These are phyloP conservation scores for Typhlichthys subterraneus DNA, from an alignment of 2,797 vertebrate genomes.

Conservation along the genomic window DNA sequence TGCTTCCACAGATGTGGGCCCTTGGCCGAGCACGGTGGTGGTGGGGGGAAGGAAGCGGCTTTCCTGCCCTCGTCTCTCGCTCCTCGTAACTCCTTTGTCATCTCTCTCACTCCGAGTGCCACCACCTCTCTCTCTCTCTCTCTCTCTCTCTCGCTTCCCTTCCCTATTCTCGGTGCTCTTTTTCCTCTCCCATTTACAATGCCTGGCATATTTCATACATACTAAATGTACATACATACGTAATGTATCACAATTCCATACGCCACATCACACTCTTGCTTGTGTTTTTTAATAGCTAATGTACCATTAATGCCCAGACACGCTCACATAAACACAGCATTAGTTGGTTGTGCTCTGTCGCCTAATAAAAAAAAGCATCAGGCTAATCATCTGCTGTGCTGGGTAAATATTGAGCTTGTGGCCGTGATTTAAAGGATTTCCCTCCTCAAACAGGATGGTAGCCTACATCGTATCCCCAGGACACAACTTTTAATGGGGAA, in stretches of 20 bases:
- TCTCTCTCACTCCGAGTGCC: not conserved
- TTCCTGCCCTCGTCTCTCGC: constrained; percentile 50
- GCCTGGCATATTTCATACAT: not conserved
- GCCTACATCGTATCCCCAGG: not conserved
- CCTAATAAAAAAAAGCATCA: constrained; percentile 14
- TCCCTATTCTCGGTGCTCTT: constrained; percentile 1
- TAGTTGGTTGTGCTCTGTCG: constrained; percentile 16
- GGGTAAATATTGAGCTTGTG: constrained; percentile 55
- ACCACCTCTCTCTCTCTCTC: constrained; percentile 2
- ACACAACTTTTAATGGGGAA: constrained; percentile 20
- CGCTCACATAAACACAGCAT: constrained; percentile 46
- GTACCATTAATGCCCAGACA: constrained; percentile 51
- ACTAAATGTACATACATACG: not conserved
- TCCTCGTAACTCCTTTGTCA: constrained; percentile 44
- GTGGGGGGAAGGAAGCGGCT: constrained; percentile 55
- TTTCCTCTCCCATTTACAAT: not conserved
- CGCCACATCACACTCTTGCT: constrained; percentile 10
- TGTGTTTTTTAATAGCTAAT: constrained; percentile 26
- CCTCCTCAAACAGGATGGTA: constrained; percentile 44
- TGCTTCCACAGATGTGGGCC: constrained; percentile 16
- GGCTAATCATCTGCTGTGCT: constrained; percentile 28
- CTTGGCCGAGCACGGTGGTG: constrained; percentile 43
- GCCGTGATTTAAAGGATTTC: constrained; percentile 58
- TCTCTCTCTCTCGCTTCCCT: constrained; percentile 21
- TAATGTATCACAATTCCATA: too few relatives aligned